phyloP scores from a whole-genome alignment of 2,113 vertebrate genomes.

The Martes martes region DNA sequence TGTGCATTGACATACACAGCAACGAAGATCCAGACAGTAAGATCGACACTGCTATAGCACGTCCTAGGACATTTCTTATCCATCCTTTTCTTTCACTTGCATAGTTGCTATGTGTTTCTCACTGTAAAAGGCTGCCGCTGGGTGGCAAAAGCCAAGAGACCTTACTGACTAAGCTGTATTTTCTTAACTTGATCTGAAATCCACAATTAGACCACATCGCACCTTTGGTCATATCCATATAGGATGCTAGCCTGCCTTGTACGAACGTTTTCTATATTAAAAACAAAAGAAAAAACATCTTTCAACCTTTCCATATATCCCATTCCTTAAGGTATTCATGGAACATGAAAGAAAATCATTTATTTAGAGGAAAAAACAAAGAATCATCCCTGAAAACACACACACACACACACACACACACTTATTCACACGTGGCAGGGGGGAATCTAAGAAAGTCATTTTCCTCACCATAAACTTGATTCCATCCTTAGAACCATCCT shows the following conservation, averaged over 20 bases:
- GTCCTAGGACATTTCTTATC: slow-evolving; percentile 52
- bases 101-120: slow-evolving; percentile 78
- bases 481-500: slow-evolving; percentile 74
- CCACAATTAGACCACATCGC: slow-evolving; percentile 76
- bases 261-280: slow-evolving; percentile 71
- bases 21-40: slow-evolving; percentile 55
- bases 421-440: background rate
- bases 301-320: slow-evolving; percentile 75
- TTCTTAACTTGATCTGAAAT: slow-evolving; percentile 76
- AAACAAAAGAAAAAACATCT: slow-evolving; percentile 68
- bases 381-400: slow-evolving; percentile 72
- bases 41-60: slow-evolving; percentile 5
- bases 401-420: slow-evolving; percentile 50
- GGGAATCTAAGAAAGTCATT: slow-evolving; percentile 59
- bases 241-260: slow-evolving; percentile 77
- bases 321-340: slow-evolving; percentile 74
- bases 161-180: slow-evolving; percentile 77
- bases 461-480: slow-evolving; percentile 73
- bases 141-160: slow-evolving; percentile 75
- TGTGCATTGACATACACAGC: slow-evolving; percentile 62
- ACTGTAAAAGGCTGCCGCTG: slow-evolving; percentile 70
- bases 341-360: slow-evolving; percentile 78
- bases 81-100: slow-evolving; percentile 24
- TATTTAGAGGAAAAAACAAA: slow-evolving; percentile 70
- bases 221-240: slow-evolving; percentile 73